phyloP scores from a whole-genome alignment of 2,888 invertebrate species.

The Zelleria hepariella region DNA sequence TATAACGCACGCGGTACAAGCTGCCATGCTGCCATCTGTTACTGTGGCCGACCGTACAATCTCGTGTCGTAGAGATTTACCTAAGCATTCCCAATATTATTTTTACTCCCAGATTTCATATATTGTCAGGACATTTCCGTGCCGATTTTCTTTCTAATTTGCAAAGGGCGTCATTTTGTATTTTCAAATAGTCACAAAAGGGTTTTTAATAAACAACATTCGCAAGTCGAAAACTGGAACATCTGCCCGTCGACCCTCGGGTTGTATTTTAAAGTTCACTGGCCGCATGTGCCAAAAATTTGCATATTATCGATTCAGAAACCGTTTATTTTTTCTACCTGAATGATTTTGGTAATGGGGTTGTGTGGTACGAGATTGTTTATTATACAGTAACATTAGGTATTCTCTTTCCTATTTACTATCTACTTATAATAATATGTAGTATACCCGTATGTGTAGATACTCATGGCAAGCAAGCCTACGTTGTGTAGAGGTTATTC shows the following conservation, averaged over 20 bases:
- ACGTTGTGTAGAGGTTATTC: too few relatives aligned
- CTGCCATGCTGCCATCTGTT: too few relatives aligned
- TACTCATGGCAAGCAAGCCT: too few relatives aligned
- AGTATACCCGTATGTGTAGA: too few relatives aligned
- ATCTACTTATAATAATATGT: too few relatives aligned
- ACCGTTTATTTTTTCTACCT: slow-evolving; percentile 11
- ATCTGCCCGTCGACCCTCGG: slow-evolving; percentile 46
- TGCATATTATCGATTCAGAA: slow-evolving; percentile 21
- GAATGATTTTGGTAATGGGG: neutral
- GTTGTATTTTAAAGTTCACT: slow-evolving; percentile 13
- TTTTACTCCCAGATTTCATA: too few relatives aligned
- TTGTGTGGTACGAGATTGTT: neutral
- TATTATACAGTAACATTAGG: neutral
- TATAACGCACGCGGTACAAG: too few relatives aligned
- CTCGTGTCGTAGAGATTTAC: too few relatives aligned
- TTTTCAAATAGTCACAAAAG: slow-evolving; percentile 68
- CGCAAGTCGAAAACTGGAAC: slow-evolving; percentile 55
- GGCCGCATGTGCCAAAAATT: slow-evolving; percentile 21
- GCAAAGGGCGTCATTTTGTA: slow-evolving; percentile 62
- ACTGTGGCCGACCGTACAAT: too few relatives aligned
- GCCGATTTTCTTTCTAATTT: slow-evolving; percentile 45
- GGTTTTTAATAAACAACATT: slow-evolving; percentile 62
- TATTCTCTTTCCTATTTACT: too few relatives aligned
- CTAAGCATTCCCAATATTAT: too few relatives aligned
- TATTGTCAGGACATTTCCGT: slow-evolving; percentile 5